A percentile compares a stretch with the other conserved stretches of the same genome.
phyloP scores from a whole-genome alignment of 2,888 invertebrate genomes.

The Macrosiphum euphorbiae region DNA sequence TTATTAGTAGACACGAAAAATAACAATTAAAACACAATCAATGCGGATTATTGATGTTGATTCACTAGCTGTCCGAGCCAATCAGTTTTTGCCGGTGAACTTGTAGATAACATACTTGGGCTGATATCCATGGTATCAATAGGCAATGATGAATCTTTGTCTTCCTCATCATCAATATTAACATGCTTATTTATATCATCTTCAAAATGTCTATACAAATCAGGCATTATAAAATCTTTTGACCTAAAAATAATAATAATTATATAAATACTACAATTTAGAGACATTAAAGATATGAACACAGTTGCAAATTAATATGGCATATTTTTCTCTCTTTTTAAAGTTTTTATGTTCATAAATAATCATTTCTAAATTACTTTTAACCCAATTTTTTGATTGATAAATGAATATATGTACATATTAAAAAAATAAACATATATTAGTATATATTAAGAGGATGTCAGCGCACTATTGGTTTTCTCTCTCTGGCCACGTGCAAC shows the following conservation, averaged over 20 bases:
- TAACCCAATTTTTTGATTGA: too few relatives aligned
- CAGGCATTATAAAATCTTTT: slow-evolving; percentile 27
- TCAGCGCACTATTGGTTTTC: too few relatives aligned
- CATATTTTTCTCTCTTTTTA: background rate
- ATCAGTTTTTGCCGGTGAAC: slow-evolving; percentile 56
- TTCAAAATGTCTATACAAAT: slow-evolving; percentile 55
- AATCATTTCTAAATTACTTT: too few relatives aligned
- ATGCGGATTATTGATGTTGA: slow-evolving; percentile 20
- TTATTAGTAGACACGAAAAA: slow-evolving; percentile 5
- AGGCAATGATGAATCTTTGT: slow-evolving; percentile 16
- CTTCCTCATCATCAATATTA: slow-evolving; percentile 44
- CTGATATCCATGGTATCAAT: slow-evolving; percentile 57
- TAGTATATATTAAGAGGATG: too few relatives aligned
- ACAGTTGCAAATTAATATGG: background rate
- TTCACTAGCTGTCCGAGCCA: slow-evolving; percentile 48
- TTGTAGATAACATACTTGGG: slow-evolving; percentile 55
- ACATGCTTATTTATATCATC: background rate
- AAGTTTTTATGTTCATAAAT: too few relatives aligned
- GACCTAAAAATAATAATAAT: slow-evolving; percentile 36
- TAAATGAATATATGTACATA: too few relatives aligned
- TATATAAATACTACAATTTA: background rate
- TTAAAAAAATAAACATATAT: too few relatives aligned
- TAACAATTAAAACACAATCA: background rate
- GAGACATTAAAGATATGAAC: background rate
- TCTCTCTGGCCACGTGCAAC: too few relatives aligned